Evolutionary conservation across 2,113 vertebrate species (phyloP).

Genomic region (Mastomys coucha): DNA sequence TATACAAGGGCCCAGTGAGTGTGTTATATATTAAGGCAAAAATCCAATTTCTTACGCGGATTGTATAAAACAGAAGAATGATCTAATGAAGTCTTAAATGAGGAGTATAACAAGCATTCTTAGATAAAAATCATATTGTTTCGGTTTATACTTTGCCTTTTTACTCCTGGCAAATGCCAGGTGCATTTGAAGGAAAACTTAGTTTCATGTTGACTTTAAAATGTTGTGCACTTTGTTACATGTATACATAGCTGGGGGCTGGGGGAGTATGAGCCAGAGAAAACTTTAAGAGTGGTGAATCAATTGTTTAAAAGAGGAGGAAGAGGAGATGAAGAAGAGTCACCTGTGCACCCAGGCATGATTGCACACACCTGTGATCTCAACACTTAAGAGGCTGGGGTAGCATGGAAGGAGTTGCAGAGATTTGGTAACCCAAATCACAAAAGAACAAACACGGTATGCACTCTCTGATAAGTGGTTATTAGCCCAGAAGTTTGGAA

Average conservation of each 20-base stretch:
- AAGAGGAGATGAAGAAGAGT: neutral
- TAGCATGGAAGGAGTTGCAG: no score
- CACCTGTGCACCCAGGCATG: neutral
- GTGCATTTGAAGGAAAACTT: constrained; percentile 47
- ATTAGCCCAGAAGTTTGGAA: no score
- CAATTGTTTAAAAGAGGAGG: neutral
- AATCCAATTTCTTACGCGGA: constrained; percentile 70
- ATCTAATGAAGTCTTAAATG: constrained; percentile 69
- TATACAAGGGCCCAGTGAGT: constrained; percentile 65
- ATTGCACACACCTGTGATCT: neutral
- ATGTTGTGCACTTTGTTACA: constrained; percentile 2
- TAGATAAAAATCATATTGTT: constrained; percentile 72
- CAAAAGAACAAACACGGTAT: no score
- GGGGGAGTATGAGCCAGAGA: neutral
- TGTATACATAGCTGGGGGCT: neutral
- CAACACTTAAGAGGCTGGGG: neutral
- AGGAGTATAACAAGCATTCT: constrained; percentile 72
- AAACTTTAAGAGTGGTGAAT: neutral
- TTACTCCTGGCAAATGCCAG: constrained; percentile 56
- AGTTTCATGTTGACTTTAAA: neutral
- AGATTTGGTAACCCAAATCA: no score
- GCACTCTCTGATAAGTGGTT: no score
- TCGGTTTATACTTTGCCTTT: constrained; percentile 45
- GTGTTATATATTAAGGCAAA: constrained; percentile 64
- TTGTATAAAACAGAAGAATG: constrained; percentile 70